phyloP scores from a whole-genome alignment of 2,113 vertebrate genomes.

The Rhinichthys klamathensis region DNA sequence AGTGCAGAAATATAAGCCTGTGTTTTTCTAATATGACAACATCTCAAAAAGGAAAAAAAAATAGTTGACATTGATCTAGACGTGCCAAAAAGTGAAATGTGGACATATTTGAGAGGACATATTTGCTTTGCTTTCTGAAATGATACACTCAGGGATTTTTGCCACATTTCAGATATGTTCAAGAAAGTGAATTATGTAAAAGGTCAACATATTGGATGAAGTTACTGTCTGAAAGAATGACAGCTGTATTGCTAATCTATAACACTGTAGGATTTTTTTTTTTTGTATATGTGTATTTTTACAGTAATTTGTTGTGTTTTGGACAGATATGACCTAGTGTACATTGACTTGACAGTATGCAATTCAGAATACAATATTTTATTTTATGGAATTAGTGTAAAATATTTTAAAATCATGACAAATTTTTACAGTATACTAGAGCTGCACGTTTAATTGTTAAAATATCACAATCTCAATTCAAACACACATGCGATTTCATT shows the following conservation, averaged over 20 bases:
- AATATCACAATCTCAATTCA: too few species aligned
- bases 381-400: not conserved
- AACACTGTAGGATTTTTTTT: too few species aligned
- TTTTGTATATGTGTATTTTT: too few species aligned
- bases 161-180: too few species aligned
- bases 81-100: not conserved
- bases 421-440: not conserved
- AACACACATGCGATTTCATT: too few species aligned
- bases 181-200: too few species aligned
- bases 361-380: not conserved
- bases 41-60: not conserved
- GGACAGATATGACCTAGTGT: too few species aligned
- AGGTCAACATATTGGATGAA: too few species aligned
- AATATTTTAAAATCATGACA: not conserved
- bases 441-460: too few species aligned
- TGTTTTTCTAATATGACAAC: not conserved
- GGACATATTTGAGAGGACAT: not conserved
- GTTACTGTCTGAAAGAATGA: too few species aligned
- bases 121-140: conserved; percentile 5
- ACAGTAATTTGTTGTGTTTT: too few species aligned
- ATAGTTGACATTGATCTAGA: not conserved
- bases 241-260: too few species aligned
- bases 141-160: not conserved
- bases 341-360: not conserved
- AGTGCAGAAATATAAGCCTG: not conserved